Conservation (phyloP, 1,140 invertebrate genomes). For the Macrobrachium nipponense region DNA sequence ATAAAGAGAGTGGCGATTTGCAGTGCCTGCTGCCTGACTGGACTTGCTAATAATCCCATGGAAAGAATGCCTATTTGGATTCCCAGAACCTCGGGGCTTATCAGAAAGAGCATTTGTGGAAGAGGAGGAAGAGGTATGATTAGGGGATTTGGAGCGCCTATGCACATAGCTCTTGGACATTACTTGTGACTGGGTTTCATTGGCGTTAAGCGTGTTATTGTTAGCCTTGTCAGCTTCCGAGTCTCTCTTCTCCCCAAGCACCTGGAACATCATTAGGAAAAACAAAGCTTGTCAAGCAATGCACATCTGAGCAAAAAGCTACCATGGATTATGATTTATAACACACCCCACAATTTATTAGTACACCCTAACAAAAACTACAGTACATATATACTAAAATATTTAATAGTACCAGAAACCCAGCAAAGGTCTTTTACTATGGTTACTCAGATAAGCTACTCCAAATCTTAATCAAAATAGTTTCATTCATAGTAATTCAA, state of each 20-base stretch:
- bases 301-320: neutral
- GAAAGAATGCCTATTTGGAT: constrained; percentile 53
- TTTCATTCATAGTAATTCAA: no score
- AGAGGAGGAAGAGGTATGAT: neutral
- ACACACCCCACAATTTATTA: no score
- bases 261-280: constrained; percentile 51
- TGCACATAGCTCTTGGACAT: constrained; percentile 47
- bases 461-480: no score
- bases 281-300: constrained; percentile 30
- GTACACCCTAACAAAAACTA: no score
- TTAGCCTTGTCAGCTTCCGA: constrained; percentile 57
- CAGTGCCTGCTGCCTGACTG: neutral
- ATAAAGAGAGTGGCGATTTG: constrained; percentile 44
- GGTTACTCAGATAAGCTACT: no score
- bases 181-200: constrained; percentile 56
- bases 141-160: constrained; percentile 37
- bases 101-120: constrained; percentile 18
- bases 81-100: constrained; percentile 20
- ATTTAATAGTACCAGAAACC: no score
- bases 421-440: no score
- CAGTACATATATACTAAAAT: no score
- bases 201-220: constrained; percentile 56
- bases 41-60: constrained; percentile 45
- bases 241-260: constrained; percentile 52
- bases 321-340: no score